Base-by-base conservation (phyloP, 1,140 invertebrate species). In the Pseudomyrmex sp. region DNA sequence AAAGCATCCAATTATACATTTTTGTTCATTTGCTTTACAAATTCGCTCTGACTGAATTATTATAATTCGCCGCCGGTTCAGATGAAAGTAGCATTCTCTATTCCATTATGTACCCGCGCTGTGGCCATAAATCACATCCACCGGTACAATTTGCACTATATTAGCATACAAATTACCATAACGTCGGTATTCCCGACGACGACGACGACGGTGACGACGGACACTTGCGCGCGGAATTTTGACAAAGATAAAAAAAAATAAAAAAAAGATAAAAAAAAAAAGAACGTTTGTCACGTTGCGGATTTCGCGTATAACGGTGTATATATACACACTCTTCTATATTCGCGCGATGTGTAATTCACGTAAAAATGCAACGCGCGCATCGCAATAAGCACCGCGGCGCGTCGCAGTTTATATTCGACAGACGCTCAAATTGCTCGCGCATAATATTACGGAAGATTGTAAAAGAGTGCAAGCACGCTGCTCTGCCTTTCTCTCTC, bases 131-230 rank as follows among this genome's bases (percentile, higher is more conserved):
- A 80, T 80, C 66, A 80, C 68, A 50, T 72, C 76, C 54, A 70
- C 66, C 76, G 66, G 66, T 72, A 80, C 66, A 80, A 80, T 80
- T 80, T 80, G 76, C 76, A 80, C 66, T 80, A 50, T 80, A 80
- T 72, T 80, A 80, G 20, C 66, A 80, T 80, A 72, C 76, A 80
- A 58, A 80, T 80, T 80, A 80, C 66, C 76, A 80, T 72, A 80
- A 80, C 54, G 54, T 12, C 44, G 18, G 48, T 15, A 63, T 7
- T 23, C 62, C 13, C 15, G 15, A 23, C 18, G 62, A 56, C 18
- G 54, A 23, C 26, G 26, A 5, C 35, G 35, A 7, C 35, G 35
- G 0, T 9, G 62, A 46, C 18, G 54, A 48, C 44, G 44, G 50
- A 26, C 66, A 35, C 2, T 12, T 15, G 35, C 35, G 35, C 35